phyloP scores from a whole-genome alignment of 2,113 vertebrate genomes.

The Phyllostomus hastatus region DNA sequence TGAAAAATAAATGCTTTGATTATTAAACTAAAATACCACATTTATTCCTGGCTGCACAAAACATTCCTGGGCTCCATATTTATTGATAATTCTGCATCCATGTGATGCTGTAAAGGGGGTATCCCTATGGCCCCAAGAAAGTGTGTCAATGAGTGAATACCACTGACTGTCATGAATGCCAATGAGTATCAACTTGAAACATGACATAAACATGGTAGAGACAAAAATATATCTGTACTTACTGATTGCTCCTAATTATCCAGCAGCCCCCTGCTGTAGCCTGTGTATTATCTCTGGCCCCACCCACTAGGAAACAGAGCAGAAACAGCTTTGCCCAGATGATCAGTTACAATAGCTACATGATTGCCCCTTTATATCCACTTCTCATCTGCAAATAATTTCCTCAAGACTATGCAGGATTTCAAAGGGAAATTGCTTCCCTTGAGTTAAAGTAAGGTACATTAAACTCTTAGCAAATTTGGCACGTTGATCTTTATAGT shows the following conservation, averaged over 20 bases:
- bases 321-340: accelerated
- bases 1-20: neutral
- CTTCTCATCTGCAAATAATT: neutral
- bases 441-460: neutral
- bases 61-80: accelerated
- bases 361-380: accelerated
- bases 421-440: neutral
- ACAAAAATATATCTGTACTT: too few species aligned
- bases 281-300: accelerated
- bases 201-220: too few species aligned
- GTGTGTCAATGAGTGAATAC: too few species aligned
- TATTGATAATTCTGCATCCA: too few species aligned
- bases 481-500: neutral
- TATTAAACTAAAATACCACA: too few species aligned
- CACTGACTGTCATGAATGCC: too few species aligned
- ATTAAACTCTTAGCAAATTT: neutral
- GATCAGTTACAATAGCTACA: accelerated
- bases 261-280: accelerated
- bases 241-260: accelerated
- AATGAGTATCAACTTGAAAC: neutral
- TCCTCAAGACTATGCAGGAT: neutral
- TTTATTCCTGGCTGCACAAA: neutral
- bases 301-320: accelerated
- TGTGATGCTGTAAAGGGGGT: accelerated
- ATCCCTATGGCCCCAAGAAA: neutral